Evolutionary conservation across 2,888 invertebrate species (phyloP), one percentile per base, ranked within the genome.

Genomic region (Lepidochrysops patricia): DNA sequence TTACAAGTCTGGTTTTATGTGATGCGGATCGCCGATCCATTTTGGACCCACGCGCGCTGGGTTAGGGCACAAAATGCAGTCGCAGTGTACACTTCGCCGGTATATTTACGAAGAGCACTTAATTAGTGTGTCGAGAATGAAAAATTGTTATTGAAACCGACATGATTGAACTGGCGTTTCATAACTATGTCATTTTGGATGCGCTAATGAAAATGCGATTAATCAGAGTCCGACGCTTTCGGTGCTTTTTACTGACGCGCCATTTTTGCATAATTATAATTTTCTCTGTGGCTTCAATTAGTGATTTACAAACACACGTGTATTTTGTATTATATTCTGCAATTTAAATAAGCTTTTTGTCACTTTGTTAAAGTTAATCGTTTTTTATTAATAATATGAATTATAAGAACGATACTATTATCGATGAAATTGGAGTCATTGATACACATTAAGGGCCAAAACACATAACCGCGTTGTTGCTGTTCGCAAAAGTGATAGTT

Each of bases 71-170:
- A 76, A 71, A 76, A 65, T 78, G 60, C 69, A 50, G 56, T 50
- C 48, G 4, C 4, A 15, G 26, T 34, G 32, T 48, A 62, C 64
- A 67, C 74, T 74, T 73, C 64, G 67, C 70, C 70, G 70, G 75
- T 77, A 79, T 83, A 84, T 87, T 87, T 87, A 87, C 84, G 82
- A 84, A 84, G 83, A 82, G 82, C 82, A 81, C 85, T 89, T 87
- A 88, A 89, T 89, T 89, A 88, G 86, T 85, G 77, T 86, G 87
- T 87, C 85, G 83, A 80, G 86, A 81, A 83, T 88, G 87, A 88
- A 87, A 89, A 89, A 89, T 88, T 86, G 86, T 86, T 88, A 87
- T 88, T 84, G 86, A 84, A 85, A 86, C 85, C 77, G 76, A 81
- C 78, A 79, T 85, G 85, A 88, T 88, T 85, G 87, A 86, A 84